These are phyloP conservation scores for Eudyptes chrysolophus DNA, from an alignment of 2,113 vertebrate genomes.

Conservation along the genomic window DNA sequence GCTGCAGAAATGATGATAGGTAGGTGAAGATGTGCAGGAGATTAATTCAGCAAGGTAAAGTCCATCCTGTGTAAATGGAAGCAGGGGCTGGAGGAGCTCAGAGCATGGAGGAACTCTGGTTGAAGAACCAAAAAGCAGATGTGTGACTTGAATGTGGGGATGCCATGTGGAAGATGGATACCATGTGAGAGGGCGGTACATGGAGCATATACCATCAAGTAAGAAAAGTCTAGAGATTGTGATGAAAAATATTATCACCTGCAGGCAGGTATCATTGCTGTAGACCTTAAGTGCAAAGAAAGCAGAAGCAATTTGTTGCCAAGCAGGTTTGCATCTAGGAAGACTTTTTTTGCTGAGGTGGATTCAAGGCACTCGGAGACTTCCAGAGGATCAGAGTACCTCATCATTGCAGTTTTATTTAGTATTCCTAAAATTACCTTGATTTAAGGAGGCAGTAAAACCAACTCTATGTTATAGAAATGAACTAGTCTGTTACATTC, in stretches of 20 bases:
- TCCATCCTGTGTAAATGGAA: neutral
- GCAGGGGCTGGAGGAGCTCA: neutral
- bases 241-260: neutral
- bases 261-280: neutral
- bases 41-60: neutral
- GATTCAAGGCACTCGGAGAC: neutral
- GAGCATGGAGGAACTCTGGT: neutral
- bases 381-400: neutral
- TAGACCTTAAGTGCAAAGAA: neutral
- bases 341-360: neutral
- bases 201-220: neutral
- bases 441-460: neutral
- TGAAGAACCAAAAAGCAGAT: neutral
- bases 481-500: neutral
- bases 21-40: neutral
- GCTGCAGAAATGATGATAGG: neutral
- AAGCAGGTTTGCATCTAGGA: neutral
- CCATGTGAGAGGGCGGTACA: neutral
- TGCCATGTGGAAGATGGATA: rapidly evolving
- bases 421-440: neutral
- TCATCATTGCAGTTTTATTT: neutral
- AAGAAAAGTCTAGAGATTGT: neutral
- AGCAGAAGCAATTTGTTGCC: neutral
- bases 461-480: neutral
- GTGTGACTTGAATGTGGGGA: neutral